These are phyloP conservation scores for Pogonocichla stellata DNA, from an alignment of 2,113 vertebrate genomes.

Conservation along the genomic window DNA sequence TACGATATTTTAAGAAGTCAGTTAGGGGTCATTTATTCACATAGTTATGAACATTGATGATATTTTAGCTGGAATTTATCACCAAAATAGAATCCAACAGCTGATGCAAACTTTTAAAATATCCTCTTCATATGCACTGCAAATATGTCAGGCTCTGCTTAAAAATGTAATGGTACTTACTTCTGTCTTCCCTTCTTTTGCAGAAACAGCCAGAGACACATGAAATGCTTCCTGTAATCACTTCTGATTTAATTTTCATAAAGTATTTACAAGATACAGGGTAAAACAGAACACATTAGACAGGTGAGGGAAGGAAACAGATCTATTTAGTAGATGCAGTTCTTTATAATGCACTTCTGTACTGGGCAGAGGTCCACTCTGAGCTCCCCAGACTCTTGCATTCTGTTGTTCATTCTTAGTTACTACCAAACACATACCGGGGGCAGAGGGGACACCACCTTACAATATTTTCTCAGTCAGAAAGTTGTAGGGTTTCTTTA, in stretches of 20 bases:
- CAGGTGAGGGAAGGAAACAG: conserved; percentile 5
- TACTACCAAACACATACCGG: neutral
- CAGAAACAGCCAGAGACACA: conserved; percentile 6
- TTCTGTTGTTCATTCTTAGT: neutral
- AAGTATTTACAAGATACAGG: neutral
- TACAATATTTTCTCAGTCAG: neutral
- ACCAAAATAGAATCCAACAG: conserved; percentile 67
- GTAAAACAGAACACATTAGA: neutral
- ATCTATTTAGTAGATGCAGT: neutral
- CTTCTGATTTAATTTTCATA: conserved; percentile 28
- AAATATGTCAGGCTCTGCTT: conserved; percentile 30
- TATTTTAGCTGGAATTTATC: conserved; percentile 67
- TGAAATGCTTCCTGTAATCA: neutral
- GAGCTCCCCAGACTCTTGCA: neutral
- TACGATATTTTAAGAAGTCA: conserved; percentile 14
- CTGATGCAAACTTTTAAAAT: conserved; percentile 68
- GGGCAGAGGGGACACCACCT: neutral
- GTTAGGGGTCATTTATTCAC: conserved; percentile 54
- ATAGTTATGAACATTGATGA: conserved; percentile 34
- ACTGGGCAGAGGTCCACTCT: neutral
- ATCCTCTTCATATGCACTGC: conserved; percentile 15
- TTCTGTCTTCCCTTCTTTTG: neutral
- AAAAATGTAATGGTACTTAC: neutral
- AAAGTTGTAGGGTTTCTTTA: neutral
- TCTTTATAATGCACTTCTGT: neutral